Conservation (phyloP, 2,888 invertebrate species). For the Adela reaumurella region DNA sequence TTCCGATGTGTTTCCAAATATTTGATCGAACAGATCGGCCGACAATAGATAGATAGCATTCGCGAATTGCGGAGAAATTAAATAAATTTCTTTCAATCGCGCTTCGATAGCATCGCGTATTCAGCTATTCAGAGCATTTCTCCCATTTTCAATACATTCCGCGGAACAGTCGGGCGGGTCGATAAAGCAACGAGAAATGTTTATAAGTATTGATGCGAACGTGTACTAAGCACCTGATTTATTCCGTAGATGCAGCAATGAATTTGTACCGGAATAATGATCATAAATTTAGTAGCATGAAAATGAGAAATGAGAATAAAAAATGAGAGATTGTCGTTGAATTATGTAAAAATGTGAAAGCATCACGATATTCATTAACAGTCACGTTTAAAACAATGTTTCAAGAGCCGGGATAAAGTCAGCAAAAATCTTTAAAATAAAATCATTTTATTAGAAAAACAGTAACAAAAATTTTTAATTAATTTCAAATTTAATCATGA, state of each 20-base stretch:
- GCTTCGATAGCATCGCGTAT: constrained; percentile 11
- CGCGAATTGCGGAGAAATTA: constrained; percentile 12
- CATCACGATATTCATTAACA: too few relatives aligned
- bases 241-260: neutral
- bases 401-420: too few relatives aligned
- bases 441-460: too few relatives aligned
- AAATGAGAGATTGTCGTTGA: too few relatives aligned
- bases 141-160: constrained; percentile 17
- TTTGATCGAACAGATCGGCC: constrained; percentile 9
- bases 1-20: constrained; percentile 12
- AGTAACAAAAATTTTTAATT: too few relatives aligned
- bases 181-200: neutral
- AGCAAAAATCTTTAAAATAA: too few relatives aligned
- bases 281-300: neutral
- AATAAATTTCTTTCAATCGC: constrained; percentile 15
- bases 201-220: neutral
- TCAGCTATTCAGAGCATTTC: constrained; percentile 16
- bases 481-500: too few relatives aligned
- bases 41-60: constrained; percentile 12
- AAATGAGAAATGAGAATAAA: too few relatives aligned
- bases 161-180: neutral
- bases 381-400: too few relatives aligned
- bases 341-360: too few relatives aligned
- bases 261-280: neutral
- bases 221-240: neutral